Evolutionary conservation across 2,797 vertebrate genomes (phyloP), one percentile per base, ranked within the genome.

Genomic region (Poecilia wingei): DNA sequence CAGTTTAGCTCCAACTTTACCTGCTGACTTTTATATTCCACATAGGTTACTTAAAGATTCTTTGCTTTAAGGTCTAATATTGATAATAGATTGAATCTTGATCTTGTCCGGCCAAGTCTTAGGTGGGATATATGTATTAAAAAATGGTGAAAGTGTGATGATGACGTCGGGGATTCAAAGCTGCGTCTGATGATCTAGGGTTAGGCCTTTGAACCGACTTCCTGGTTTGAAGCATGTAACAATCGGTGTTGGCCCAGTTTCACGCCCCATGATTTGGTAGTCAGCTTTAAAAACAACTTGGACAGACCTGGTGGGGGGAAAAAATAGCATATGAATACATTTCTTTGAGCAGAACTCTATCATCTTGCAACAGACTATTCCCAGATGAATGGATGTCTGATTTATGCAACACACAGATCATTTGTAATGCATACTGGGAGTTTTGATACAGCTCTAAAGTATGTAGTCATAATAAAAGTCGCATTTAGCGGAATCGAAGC

Each of bases 191-290:
- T 4, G 78, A 81, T 77, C 87, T 93, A 57, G 14, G 43, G 41
- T 71, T 71, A 18, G 68, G 25, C 89, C 88, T 89, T 94, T 95
- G 85, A 95, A 91, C 72, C 85, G 91, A 88, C 89, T 93, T 91
- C 94, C 93, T 76, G 93, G 89, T 86, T 93, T 92, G 87, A 93
- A 94, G 91, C 80, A 79, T 45, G 82, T 66, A 43, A 77, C 82
- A 87, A 92, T 92, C 93, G 91, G 81, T 33, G 81, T 77, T 76
- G 83, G 82, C 88, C 79, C 86, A 55, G 81, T 76, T 85, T 59
- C 82, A 53, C 39, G 79, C 83, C 91, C 91, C 94, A 94, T 95
- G 84, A 82, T 90, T 87, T 80, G 51, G 74, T 49, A 64, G 80
- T 79, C 81, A 76, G 78, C 59, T 81, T 80, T 39, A 3, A 79